Conservation (phyloP, 2,888 invertebrate species). For the Cephus spinipes region DNA sequence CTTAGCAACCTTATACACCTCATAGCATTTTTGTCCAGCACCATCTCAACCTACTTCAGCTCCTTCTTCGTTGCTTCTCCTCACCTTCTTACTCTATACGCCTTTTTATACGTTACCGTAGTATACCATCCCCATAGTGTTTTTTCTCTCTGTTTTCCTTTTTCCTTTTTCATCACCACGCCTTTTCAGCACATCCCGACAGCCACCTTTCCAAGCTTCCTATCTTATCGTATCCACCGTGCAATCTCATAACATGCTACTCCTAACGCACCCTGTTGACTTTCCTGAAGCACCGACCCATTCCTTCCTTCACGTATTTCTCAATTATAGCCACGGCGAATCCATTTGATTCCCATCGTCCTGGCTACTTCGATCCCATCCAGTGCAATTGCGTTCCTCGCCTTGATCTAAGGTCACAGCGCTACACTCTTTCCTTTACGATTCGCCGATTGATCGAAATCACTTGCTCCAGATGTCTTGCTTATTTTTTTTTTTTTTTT, state of each 20-base stretch:
- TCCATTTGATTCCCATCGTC: slow-evolving; percentile 24
- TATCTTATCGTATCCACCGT: background rate
- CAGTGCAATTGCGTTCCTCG: background rate
- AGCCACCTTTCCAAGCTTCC: background rate
- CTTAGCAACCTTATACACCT: background rate
- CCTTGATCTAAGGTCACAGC: background rate
- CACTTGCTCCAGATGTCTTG: background rate
- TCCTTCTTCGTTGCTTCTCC: slow-evolving; percentile 18
- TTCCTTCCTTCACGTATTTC: slow-evolving; percentile 26
- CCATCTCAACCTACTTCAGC: slow-evolving; percentile 2
- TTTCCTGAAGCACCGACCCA: background rate
- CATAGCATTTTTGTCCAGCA: background rate
- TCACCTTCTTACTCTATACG: slow-evolving; percentile 19
- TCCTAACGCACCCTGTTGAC: slow-evolving; percentile 8
- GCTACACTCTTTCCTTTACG: background rate
- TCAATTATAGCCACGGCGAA: slow-evolving; percentile 31
- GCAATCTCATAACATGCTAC: background rate
- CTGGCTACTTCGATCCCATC: background rate
- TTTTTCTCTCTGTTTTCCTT: background rate
- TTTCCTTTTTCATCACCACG: slow-evolving; percentile 9
- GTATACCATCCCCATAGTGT: background rate
- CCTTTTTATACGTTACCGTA: slow-evolving; percentile 2
- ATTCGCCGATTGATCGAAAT: background rate
- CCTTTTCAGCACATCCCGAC: slow-evolving; percentile 11
- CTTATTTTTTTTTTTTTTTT: background rate